Conservation (phyloP, 2,797 vertebrate genomes). For the Buceros bicornis region DNA sequence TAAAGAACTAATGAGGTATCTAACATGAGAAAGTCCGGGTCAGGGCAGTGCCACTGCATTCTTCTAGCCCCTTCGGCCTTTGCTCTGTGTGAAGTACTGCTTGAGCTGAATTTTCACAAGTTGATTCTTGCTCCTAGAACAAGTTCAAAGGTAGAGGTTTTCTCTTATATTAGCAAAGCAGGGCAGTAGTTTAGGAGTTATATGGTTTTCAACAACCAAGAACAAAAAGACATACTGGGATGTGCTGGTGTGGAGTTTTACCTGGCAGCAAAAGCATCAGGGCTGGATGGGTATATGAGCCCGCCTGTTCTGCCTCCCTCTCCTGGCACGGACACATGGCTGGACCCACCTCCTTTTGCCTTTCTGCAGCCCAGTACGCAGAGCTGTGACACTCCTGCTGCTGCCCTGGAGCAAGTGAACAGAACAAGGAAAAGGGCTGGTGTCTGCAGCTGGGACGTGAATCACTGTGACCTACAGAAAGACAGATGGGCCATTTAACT, state of each 20-base stretch:
- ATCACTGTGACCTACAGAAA: not conserved
- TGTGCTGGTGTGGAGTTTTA: not conserved
- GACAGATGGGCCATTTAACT: not conserved
- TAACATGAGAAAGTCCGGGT: not conserved
- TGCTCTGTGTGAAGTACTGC: not conserved
- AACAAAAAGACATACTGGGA: not conserved
- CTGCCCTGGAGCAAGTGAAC: not conserved
- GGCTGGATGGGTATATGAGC: not conserved
- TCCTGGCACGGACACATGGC: not conserved
- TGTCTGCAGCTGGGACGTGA: not conserved
- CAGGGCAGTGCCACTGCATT: not conserved
- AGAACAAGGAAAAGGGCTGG: not conserved
- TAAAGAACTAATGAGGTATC: not conserved
- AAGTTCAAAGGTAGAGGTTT: constrained; percentile 60
- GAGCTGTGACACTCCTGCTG: not conserved
- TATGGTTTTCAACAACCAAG: not conserved
- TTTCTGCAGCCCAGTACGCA: not conserved
- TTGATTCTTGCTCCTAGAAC: constrained; percentile 45
- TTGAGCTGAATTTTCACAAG: constrained; percentile 40
- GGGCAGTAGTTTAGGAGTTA: not conserved
- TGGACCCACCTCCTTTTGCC: not conserved
- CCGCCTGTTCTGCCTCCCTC: not conserved
- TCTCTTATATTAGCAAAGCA: not conserved
- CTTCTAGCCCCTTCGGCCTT: not conserved
- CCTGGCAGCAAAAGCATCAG: not conserved